Conservation (phyloP, 2,888 invertebrate species). For the Unio delphinus region DNA sequence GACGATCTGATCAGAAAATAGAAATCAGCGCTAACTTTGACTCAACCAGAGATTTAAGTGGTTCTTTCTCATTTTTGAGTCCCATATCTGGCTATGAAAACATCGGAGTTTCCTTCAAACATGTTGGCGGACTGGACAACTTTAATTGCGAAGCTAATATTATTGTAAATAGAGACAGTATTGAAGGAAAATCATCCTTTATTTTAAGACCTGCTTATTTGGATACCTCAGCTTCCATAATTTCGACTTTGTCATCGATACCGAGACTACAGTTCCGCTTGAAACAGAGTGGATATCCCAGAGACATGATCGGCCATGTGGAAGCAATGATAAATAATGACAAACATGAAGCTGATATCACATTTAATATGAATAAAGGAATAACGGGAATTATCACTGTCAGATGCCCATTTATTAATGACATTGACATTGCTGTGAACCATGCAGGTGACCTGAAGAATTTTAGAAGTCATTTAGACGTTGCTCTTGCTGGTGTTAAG, state of each 20-base stretch:
- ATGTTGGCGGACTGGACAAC: conserved; percentile 25
- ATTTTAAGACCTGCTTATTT: too few relatives aligned
- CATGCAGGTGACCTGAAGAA: not conserved
- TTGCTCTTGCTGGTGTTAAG: conserved; percentile 3
- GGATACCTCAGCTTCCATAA: too few relatives aligned
- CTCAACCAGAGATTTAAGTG: not conserved
- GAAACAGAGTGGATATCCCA: conserved; percentile 5
- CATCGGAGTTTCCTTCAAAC: conserved; percentile 17
- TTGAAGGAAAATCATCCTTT: too few relatives aligned
- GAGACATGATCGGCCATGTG: conserved; percentile 8
- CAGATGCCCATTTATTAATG: too few relatives aligned
- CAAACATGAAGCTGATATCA: conserved; percentile 3
- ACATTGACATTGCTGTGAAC: not conserved
- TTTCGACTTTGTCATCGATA: too few relatives aligned
- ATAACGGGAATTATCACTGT: not conserved
- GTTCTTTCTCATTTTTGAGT: too few relatives aligned
- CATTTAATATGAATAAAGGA: not conserved
- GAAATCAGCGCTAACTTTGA: conserved; percentile 16
- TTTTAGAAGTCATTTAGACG: conserved; percentile 3
- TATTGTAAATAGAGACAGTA: too few relatives aligned
- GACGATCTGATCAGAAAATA: conserved; percentile 15
- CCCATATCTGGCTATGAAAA: conserved; percentile 14
- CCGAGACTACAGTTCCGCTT: too few relatives aligned
- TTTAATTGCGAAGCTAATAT: conserved; percentile 21
- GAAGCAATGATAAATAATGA: conserved; percentile 8